These are phyloP conservation scores for Harpalus rufipes DNA, from an alignment of 2,888 invertebrate genomes.

Conservation along the genomic window DNA sequence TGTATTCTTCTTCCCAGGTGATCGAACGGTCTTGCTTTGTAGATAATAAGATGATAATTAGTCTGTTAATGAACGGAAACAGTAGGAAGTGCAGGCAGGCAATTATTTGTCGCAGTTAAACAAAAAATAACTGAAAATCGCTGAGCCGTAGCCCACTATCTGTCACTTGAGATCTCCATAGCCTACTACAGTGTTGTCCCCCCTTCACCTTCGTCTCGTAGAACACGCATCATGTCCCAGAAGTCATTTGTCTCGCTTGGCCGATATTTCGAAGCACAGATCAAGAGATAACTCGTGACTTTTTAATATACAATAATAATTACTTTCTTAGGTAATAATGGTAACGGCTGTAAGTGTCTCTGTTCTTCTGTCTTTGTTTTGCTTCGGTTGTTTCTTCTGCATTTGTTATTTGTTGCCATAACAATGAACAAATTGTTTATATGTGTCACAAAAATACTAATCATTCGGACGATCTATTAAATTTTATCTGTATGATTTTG, in stretches of 20 bases:
- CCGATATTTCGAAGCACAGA: constrained; percentile 71
- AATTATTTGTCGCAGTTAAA: constrained; percentile 61
- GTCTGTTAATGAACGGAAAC: constrained; percentile 55
- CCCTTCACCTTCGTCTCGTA: constrained; percentile 67
- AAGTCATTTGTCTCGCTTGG: constrained; percentile 74
- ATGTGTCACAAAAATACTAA: too few species aligned
- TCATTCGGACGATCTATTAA: too few species aligned
- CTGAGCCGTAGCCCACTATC: constrained; percentile 64
- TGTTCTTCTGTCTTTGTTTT: constrained; percentile 9
- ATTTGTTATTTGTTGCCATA: background rate
- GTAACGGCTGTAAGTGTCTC: constrained; percentile 62
- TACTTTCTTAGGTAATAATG: constrained; percentile 70
- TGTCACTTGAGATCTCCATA: constrained; percentile 64
- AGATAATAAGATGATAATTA: constrained; percentile 56
- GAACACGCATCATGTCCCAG: constrained; percentile 65
- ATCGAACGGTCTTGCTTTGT: constrained; percentile 17
- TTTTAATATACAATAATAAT: constrained; percentile 73
- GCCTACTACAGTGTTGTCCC: constrained; percentile 12
- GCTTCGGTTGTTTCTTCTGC: constrained; percentile 39
- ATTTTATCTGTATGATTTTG: too few species aligned
- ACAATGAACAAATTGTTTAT: background rate
- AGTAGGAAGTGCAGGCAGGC: constrained; percentile 55
- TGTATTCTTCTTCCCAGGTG: constrained; percentile 9
- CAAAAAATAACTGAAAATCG: constrained; percentile 67
- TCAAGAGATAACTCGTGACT: constrained; percentile 71